A percentile compares a stretch with the other conserved stretches of the same genome.
These are phyloP conservation scores for Lepus europaeus DNA, from an alignment of 2,113 vertebrate genomes.

Conservation along the genomic window DNA sequence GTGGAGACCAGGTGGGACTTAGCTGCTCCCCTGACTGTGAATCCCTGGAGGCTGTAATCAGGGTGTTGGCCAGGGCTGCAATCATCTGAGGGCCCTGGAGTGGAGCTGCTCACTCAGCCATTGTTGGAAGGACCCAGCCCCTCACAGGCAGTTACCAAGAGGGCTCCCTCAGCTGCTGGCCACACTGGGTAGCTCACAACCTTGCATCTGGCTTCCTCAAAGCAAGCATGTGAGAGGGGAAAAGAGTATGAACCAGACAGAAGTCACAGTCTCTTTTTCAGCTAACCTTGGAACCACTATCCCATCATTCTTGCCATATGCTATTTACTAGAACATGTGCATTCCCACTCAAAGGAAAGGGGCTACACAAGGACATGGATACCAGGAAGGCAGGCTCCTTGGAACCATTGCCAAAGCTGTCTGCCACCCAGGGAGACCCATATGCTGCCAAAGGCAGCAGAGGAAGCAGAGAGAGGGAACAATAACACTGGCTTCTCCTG, in stretches of 20 bases:
- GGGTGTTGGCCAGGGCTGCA: not conserved
- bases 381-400: fast-evolving
- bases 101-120: not conserved
- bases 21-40: not conserved
- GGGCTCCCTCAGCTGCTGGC: not conserved
- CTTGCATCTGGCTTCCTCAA: not conserved
- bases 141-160: not conserved
- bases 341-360: not conserved
- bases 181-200: not conserved
- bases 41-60: fast-evolving
- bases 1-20: not conserved
- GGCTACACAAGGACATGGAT: too few species aligned
- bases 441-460: not conserved
- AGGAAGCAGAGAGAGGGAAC: not conserved
- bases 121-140: not conserved
- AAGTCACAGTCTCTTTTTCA: not conserved
- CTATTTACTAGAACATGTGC: not conserved
- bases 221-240: not conserved
- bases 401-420: too few species aligned
- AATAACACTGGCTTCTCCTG: too few species aligned
- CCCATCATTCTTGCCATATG: not conserved
- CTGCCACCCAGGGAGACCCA: not conserved
- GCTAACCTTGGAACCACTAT: not conserved
- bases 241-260: not conserved
- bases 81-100: not conserved